phyloP scores from a whole-genome alignment of 1,140 invertebrate genomes.

The Drosophila pseudoobscura region DNA sequence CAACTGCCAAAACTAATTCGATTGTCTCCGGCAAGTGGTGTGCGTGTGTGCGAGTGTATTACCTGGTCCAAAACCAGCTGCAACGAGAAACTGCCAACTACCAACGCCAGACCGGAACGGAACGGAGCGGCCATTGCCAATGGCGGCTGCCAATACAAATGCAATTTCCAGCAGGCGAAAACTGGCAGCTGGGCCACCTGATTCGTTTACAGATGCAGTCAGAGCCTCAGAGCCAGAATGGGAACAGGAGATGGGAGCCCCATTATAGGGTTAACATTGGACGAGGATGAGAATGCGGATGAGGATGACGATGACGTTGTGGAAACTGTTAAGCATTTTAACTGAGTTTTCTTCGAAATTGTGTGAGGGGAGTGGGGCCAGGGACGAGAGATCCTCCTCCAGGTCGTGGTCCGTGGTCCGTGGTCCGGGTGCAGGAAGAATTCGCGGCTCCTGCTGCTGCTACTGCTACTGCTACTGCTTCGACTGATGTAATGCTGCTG shows the following conservation, averaged over 20 bases:
- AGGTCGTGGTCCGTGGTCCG: constrained; percentile 17
- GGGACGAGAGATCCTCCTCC: constrained; percentile 31
- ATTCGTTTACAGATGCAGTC: constrained; percentile 67
- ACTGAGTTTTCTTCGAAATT: constrained; percentile 71
- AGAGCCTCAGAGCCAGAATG: neutral
- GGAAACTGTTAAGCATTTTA: constrained; percentile 76
- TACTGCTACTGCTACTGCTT: neutral
- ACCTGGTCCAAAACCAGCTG: constrained; percentile 41
- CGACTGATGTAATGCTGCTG: constrained; percentile 35
- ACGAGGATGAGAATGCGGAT: constrained; percentile 11
- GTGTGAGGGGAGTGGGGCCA: constrained; percentile 5
- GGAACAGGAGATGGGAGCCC: constrained; percentile 15
- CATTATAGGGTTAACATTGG: constrained; percentile 53
- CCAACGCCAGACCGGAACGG: constrained; percentile 9
- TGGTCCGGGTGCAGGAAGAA: constrained; percentile 12
- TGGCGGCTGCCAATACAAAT: constrained; percentile 80
- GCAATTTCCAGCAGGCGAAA: constrained; percentile 73
- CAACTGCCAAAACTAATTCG: constrained; percentile 78
- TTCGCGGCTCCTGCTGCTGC: neutral
- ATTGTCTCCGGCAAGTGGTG: constrained; percentile 59
- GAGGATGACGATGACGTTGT: constrained; percentile 47
- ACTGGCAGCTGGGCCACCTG: constrained; percentile 76
- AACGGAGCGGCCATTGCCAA: constrained; percentile 52
- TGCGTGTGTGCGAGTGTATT: constrained; percentile 31
- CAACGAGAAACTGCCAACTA: neutral